Evolutionary conservation across 2,888 invertebrate genomes (phyloP).

Genomic region (Tipula helvola): DNA sequence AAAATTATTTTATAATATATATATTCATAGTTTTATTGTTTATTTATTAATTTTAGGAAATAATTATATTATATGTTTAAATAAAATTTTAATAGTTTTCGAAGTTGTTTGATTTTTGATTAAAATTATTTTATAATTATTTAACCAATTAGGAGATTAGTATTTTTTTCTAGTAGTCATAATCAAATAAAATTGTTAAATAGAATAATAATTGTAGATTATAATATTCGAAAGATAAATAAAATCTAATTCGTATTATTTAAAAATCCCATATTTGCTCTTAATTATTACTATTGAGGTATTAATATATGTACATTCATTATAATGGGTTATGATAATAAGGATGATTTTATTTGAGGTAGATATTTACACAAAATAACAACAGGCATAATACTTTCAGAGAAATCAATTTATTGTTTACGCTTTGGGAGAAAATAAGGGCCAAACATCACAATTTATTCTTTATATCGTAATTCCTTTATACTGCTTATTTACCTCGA

Average conservation of each 20-base stretch:
- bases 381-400: too few relatives aligned
- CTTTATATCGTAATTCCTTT: too few relatives aligned
- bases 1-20: neutral
- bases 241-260: neutral
- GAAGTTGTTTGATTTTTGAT: neutral
- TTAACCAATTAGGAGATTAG: neutral
- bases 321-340: neutral
- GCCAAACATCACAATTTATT: too few relatives aligned
- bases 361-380: too few relatives aligned
- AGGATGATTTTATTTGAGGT: neutral
- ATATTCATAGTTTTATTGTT: neutral
- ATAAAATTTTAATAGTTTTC: neutral
- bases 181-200: neutral
- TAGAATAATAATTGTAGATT: neutral
- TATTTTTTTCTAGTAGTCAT: neutral
- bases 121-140: neutral
- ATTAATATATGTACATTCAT: neutral
- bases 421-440: too few relatives aligned
- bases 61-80: neutral
- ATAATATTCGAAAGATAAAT: neutral
- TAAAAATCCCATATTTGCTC: neutral
- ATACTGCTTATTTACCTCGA: too few relatives aligned
- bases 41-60: neutral
- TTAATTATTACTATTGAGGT: neutral
- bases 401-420: too few relatives aligned